phyloP scores from a whole-genome alignment of 2,888 invertebrate species.

The Drosophila atripex region DNA sequence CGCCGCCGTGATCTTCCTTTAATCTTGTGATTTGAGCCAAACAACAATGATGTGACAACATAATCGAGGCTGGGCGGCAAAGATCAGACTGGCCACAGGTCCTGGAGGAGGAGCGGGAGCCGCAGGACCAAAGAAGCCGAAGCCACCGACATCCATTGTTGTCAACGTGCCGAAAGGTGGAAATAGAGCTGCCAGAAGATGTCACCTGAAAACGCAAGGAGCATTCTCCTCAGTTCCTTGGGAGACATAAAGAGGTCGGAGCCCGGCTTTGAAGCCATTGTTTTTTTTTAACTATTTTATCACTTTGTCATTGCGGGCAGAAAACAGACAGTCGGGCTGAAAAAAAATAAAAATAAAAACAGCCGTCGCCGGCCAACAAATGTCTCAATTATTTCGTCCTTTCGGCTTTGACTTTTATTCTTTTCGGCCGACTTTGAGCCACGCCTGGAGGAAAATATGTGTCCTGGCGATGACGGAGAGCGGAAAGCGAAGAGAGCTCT shows the following conservation, averaged over 20 bases:
- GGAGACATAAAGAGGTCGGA: slow-evolving; percentile 38
- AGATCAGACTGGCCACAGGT: slow-evolving; percentile 70
- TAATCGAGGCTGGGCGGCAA: slow-evolving; percentile 60
- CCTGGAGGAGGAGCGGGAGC: slow-evolving; percentile 22
- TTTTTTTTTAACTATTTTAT: slow-evolving; percentile 56
- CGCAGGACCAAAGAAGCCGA: slow-evolving; percentile 13
- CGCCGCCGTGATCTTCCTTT: slow-evolving; percentile 60
- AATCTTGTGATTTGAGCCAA: slow-evolving; percentile 65
- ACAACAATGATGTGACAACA: slow-evolving; percentile 62
- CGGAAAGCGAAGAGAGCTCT: slow-evolving; percentile 35
- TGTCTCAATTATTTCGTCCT: slow-evolving; percentile 46
- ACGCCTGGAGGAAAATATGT: slow-evolving; percentile 40
- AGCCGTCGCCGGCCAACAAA: slow-evolving; percentile 32
- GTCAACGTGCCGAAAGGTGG: slow-evolving; percentile 74
- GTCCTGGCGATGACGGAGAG: slow-evolving; percentile 9
- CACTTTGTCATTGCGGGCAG: slow-evolving; percentile 63
- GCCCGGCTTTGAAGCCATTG: slow-evolving; percentile 67
- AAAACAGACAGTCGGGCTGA: slow-evolving; percentile 3
- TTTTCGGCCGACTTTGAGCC: slow-evolving; percentile 33
- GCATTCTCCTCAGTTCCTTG: slow-evolving; percentile 44
- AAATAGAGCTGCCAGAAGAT: slow-evolving; percentile 59
- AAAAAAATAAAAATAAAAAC: slow-evolving; percentile 34
- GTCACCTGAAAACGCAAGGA: slow-evolving; percentile 62
- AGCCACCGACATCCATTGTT: slow-evolving; percentile 53
- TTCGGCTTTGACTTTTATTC: slow-evolving; percentile 33